Evolutionary conservation across 2,113 vertebrate species (phyloP), one percentile per base, ranked within the genome.

Genomic region (Pomatorhinus ruficollis): DNA sequence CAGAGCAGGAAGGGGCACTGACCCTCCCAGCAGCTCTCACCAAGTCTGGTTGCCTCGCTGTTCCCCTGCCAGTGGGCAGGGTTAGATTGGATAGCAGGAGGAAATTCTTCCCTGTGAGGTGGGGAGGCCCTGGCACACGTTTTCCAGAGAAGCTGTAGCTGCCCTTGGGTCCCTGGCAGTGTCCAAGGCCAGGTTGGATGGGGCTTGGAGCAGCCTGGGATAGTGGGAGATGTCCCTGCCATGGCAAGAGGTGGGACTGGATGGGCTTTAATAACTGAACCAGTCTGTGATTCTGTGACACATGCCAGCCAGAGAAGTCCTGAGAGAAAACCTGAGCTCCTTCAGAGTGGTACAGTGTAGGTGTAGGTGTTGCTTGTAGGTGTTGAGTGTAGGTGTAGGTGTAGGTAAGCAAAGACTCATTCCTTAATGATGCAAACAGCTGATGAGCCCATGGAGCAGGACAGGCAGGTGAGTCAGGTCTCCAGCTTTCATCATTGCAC

Each of bases 111-210:
- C 17, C 59, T 44, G 27, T 0, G 25, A 57, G 66, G 42, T 50
- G 59, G 31, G 11, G 0, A 57, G 31, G 50, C 14, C 66, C 35
- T 72, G 66, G 50, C 31, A 37, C 31, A 56, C 24, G 23, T 4
- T 47, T 11, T 49, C 54, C 47, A 71, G 14, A 72, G 66, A 1
- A 88, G 57, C 35, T 49, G 66, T 12, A 42, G 30, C 35, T 80
- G 65, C 17, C 31, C 21, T 14, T 45, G 37, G 22, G 42, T 49
- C 35, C 31, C 35, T 80, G 57, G n/a, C 0, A 80, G 35, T 35
- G 57, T 0, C 35, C 49, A 27, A 50, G 66, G 5, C 31, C 21
- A 23, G 42, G 35, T 0, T 65, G 42, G 35, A 49, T 0, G 0
- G 49, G 9, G 30, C 17, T 64, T 10, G 25, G 50, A 72, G 31